phyloP scores from a whole-genome alignment of 2,797 vertebrate species.

The Chiropotes sagulatus region DNA sequence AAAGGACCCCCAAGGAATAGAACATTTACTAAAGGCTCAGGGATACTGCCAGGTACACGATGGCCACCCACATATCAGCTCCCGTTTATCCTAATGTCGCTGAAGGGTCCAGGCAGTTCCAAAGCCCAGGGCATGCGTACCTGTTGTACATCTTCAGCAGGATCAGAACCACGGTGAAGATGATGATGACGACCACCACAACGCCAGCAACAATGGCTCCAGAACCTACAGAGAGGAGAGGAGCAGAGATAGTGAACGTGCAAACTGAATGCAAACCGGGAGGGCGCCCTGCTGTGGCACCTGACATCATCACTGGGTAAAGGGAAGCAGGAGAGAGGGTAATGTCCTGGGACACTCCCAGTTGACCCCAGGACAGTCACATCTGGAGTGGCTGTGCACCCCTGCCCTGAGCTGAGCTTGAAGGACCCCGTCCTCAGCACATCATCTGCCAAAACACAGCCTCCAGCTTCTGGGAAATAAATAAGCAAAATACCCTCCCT shows the following conservation, averaged over 20 bases:
- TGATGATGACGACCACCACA: slow-evolving; percentile 92
- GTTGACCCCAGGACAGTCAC: not conserved
- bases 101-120: not conserved
- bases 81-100: not conserved
- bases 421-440: not conserved
- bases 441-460: not conserved
- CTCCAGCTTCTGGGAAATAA: not conserved
- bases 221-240: slow-evolving; percentile 87
- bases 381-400: not conserved
- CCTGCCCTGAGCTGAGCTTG: rapidly evolving
- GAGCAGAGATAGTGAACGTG: not conserved
- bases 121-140: slow-evolving; percentile 77
- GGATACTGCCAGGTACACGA: not conserved
- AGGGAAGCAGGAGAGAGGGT: not conserved
- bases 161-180: slow-evolving; percentile 92
- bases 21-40: not conserved
- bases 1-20: not conserved
- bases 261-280: not conserved
- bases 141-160: slow-evolving; percentile 96
- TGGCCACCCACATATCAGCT: not conserved
- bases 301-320: not conserved
- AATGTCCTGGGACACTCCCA: not conserved
- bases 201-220: slow-evolving; percentile 96
- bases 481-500: not conserved
- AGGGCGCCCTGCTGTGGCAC: rapidly evolving